phyloP scores from a whole-genome alignment of 2,113 vertebrate genomes.

The Oceanodroma tethys region DNA sequence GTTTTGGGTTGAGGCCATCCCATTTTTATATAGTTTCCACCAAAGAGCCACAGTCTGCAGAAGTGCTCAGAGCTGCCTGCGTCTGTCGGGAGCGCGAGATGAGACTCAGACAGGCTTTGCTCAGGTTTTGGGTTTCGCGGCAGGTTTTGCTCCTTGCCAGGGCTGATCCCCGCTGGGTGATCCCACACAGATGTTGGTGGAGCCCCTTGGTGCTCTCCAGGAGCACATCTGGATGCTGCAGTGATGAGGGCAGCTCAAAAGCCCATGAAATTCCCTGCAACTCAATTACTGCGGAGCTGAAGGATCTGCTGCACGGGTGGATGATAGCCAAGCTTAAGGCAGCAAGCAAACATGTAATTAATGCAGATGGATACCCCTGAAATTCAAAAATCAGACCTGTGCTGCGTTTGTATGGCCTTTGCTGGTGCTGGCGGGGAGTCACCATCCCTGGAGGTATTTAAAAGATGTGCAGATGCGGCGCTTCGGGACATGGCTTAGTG shows the following conservation, averaged over 20 bases:
- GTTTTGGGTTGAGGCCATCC: neutral
- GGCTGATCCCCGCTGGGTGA: accelerated
- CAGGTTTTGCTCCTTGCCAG: neutral
- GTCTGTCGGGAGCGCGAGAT: accelerated
- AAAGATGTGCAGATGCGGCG: too few relatives aligned
- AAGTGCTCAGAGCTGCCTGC: neutral
- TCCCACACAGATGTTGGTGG: neutral
- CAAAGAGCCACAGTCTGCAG: neutral
- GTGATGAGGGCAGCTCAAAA: neutral
- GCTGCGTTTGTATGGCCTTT: neutral
- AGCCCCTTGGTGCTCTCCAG: neutral
- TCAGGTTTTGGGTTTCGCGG: accelerated
- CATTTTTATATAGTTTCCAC: neutral
- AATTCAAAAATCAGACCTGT: neutral
- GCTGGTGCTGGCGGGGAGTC: too few relatives aligned
- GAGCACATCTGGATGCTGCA: neutral
- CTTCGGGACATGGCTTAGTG: too few relatives aligned
- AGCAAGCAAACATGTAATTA: neutral
- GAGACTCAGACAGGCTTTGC: neutral
- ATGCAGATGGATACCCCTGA: neutral
- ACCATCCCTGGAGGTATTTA: too few relatives aligned
- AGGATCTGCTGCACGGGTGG: accelerated
- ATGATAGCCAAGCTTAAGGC: neutral
- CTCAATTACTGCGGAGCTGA: neutral
- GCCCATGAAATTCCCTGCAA: neutral